Evolutionary conservation across 1,140 invertebrate species (phyloP).

Genomic region (Drosophila pectinifera): DNA sequence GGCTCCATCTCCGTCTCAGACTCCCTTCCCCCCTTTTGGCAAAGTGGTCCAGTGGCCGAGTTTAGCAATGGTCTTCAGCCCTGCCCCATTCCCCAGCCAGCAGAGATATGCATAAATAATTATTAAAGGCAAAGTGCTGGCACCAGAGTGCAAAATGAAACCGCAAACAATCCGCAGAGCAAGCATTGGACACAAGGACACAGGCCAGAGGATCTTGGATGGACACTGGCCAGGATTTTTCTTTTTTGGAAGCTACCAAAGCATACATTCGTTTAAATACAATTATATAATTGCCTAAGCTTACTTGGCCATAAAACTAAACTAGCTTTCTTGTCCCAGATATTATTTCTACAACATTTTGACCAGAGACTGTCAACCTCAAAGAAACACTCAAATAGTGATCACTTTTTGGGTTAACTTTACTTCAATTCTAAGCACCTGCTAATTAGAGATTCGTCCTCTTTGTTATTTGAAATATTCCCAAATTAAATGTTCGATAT

Average conservation of each 20-base stretch:
- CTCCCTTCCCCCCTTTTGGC: conserved; percentile 2
- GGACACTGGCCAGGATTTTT: conserved; percentile 13
- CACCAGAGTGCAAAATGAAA: conserved; percentile 46
- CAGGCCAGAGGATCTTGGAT: conserved; percentile 6
- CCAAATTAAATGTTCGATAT: neutral
- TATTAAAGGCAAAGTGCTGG: conserved; percentile 45
- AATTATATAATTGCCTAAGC: no score
- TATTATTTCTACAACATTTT: no score
- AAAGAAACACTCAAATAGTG: conserved; percentile 3
- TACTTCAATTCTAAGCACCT: neutral
- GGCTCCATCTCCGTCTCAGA: neutral
- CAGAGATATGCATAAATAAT: conserved; percentile 60
- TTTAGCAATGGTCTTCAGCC: conserved; percentile 8
- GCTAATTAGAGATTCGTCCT: conserved; percentile 1
- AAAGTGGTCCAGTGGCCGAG: conserved; percentile 23
- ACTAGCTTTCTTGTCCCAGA: neutral
- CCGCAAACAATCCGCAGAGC: conserved; percentile 45
- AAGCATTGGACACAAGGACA: conserved; percentile 16
- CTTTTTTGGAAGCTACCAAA: no score
- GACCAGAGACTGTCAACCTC: neutral
- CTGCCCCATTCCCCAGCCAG: neutral
- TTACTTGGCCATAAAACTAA: neutral
- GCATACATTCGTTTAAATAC: no score
- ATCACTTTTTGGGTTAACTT: neutral
- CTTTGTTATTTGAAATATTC: neutral